Conservation (phyloP, 1,140 invertebrate genomes). For the Kradibia gibbosae region DNA sequence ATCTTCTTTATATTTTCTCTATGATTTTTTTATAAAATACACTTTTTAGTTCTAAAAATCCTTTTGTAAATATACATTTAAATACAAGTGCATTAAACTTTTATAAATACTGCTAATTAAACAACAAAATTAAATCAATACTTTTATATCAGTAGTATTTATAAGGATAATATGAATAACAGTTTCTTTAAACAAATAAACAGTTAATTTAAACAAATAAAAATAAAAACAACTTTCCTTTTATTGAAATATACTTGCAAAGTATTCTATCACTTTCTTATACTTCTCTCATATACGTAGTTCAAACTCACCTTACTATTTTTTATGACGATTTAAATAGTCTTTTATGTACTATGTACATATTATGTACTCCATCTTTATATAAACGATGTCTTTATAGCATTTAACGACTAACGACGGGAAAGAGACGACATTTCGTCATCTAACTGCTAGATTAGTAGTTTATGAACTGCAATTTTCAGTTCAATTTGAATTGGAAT, state of each 20-base stretch:
- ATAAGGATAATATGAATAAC: no score
- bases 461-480: neutral
- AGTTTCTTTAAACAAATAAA: neutral
- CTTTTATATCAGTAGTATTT: no score
- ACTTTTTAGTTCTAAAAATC: neutral
- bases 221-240: no score
- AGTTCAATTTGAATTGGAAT: neutral
- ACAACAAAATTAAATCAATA: no score
- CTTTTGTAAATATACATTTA: neutral
- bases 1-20: neutral
- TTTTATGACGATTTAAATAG: slow-evolving; percentile 10
- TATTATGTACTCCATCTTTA: neutral
- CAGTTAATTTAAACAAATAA: neutral
- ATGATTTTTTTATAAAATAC: neutral
- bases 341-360: slow-evolving; percentile 19
- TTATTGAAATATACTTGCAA: no score
- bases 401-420: neutral
- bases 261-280: neutral
- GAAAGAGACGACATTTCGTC: neutral
- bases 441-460: neutral
- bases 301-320: neutral
- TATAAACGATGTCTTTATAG: slow-evolving; percentile 6
- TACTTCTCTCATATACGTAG: neutral
- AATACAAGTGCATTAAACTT: neutral
- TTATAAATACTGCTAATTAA: no score